These are phyloP conservation scores for Cecidostiba fungosa DNA, from an alignment of 2,888 invertebrate genomes.

Conservation along the genomic window DNA sequence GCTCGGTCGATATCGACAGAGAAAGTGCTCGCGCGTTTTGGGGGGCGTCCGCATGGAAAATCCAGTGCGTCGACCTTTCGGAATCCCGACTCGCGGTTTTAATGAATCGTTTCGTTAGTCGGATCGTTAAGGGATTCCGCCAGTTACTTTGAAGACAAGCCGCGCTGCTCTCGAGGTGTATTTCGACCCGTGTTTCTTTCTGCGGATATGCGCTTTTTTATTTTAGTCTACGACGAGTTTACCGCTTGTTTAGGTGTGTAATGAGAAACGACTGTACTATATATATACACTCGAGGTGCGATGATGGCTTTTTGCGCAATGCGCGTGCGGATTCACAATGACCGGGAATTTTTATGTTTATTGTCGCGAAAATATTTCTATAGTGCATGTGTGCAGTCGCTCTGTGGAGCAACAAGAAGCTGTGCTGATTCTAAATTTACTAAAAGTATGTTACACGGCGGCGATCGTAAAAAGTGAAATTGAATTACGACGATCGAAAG, in stretches of 20 bases:
- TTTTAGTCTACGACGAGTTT: neutral
- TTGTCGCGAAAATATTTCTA: too few species aligned
- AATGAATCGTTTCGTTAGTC: constrained; percentile 53
- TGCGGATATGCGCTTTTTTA: neutral
- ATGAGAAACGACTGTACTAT: neutral
- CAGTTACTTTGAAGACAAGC: constrained; percentile 56
- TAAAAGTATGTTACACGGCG: neutral
- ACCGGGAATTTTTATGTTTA: too few species aligned
- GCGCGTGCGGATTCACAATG: too few species aligned
- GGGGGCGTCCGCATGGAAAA: neutral
- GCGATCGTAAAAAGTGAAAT: neutral
- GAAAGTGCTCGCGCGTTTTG: constrained; percentile 52
- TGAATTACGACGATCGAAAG: neutral
- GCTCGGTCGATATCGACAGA: neutral
- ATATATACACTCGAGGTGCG: neutral
- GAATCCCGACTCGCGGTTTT: constrained; percentile 30
- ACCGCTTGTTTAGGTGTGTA: neutral
- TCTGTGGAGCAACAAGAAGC: too few species aligned
- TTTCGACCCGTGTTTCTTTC: neutral
- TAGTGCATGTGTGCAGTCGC: too few species aligned
- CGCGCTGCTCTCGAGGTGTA: constrained; percentile 26
- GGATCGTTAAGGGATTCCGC: constrained; percentile 56
- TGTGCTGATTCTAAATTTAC: neutral
- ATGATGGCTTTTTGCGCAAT: neutral
- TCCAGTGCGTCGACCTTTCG: constrained; percentile 28